phyloP scores from a whole-genome alignment of 2,888 invertebrate species.

The Limenitis camilla region DNA sequence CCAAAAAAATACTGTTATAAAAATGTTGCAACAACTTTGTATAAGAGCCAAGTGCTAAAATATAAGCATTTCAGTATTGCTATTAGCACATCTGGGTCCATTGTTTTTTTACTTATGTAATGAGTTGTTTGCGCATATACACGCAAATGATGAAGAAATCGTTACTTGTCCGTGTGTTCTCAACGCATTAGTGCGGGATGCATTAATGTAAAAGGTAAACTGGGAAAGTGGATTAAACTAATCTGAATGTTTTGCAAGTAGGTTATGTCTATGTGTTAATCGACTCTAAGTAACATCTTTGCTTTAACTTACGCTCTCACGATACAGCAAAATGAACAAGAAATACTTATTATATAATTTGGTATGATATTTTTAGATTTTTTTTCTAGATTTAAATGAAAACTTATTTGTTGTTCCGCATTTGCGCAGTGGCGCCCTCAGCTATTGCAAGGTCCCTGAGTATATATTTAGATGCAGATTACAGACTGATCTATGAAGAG shows the following conservation, averaged over 20 bases:
- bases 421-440: too few relatives aligned
- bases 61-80: slow-evolving; percentile 14
- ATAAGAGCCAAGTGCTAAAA: slow-evolving; percentile 16
- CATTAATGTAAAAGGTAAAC: slow-evolving; percentile 25
- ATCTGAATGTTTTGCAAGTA: slow-evolving; percentile 27
- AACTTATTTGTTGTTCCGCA: too few relatives aligned
- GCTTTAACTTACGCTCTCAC: slow-evolving; percentile 16
- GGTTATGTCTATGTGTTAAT: slow-evolving; percentile 24
- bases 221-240: slow-evolving; percentile 28
- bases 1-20: not conserved
- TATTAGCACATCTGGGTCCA: slow-evolving; percentile 22
- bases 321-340: slow-evolving; percentile 3
- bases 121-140: slow-evolving; percentile 17
- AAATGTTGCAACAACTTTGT: slow-evolving; percentile 7
- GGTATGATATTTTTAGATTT: too few relatives aligned
- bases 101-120: slow-evolving; percentile 26
- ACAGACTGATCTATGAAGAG: too few relatives aligned
- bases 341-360: too few relatives aligned
- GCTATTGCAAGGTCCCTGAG: too few relatives aligned
- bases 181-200: slow-evolving; percentile 23
- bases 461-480: too few relatives aligned
- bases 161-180: slow-evolving; percentile 20
- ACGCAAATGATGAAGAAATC: slow-evolving; percentile 17
- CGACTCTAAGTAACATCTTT: slow-evolving; percentile 19
- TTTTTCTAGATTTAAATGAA: too few relatives aligned